Conservation (phyloP, 2,888 invertebrate genomes). For the Brenthis daphne region DNA sequence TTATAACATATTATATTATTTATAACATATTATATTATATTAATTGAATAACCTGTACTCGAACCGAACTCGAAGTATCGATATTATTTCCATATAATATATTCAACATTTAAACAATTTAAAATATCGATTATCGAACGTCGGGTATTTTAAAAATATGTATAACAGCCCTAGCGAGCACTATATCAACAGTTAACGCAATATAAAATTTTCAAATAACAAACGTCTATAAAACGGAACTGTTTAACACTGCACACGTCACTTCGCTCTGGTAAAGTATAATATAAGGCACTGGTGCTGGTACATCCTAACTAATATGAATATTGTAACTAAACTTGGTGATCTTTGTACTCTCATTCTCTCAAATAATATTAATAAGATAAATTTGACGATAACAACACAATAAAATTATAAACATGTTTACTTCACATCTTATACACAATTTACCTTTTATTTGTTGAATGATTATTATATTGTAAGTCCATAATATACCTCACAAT, state of each 20-base stretch:
- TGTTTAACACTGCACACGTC: conserved; percentile 23
- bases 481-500: no score
- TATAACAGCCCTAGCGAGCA: no score
- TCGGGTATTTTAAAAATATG: no score
- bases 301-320: conserved; percentile 32
- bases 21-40: no score
- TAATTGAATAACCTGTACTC: no score
- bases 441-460: neutral
- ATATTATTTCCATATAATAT: no score
- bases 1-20: no score
- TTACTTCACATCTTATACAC: conserved; percentile 6
- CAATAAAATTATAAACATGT: neutral
- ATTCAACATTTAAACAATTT: no score
- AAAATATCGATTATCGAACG: no score
- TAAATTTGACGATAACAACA: conserved; percentile 7
- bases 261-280: conserved; percentile 43
- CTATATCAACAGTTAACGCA: conserved; percentile 28
- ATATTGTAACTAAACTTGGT: conserved; percentile 19
- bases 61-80: no score
- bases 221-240: conserved; percentile 26
- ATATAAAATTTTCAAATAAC: conserved; percentile 37
- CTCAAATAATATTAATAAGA: conserved; percentile 4
- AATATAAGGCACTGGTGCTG: conserved; percentile 60
- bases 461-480: neutral
- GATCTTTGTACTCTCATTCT: conserved; percentile 16